phyloP scores from a whole-genome alignment of 2,888 invertebrate genomes.

The Terebella lapidaria region DNA sequence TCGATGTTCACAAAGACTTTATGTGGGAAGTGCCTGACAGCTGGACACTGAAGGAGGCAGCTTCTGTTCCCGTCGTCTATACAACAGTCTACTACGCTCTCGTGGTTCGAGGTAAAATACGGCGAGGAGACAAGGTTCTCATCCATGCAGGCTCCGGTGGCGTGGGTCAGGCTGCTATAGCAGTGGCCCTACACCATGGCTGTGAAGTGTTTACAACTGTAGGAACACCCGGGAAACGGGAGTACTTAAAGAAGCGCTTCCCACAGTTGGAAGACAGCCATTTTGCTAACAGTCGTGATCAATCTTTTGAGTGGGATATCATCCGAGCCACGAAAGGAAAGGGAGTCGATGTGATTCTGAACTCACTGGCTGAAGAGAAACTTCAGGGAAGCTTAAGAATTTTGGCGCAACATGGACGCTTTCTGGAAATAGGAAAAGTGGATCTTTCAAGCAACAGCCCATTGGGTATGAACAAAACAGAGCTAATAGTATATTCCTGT shows the following conservation, averaged over 20 bases:
- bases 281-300: conserved; percentile 1
- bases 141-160: conserved; percentile 77
- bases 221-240: conserved; percentile 73
- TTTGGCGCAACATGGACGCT: conserved; percentile 9
- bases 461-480: conserved; percentile 6
- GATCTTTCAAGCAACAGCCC: conserved; percentile 7
- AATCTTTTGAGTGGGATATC: conserved; percentile 4
- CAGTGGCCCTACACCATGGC: conserved; percentile 80
- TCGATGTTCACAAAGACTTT: conserved; percentile 65
- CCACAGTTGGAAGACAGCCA: background rate
- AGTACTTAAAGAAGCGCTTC: conserved; percentile 47
- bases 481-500: background rate
- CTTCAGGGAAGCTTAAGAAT: conserved; percentile 4
- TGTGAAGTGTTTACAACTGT: conserved; percentile 78
- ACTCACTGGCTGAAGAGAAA: conserved; percentile 13
- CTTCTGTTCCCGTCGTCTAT: conserved; percentile 88
- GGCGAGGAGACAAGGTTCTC: conserved; percentile 64
- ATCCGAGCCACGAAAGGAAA: conserved; percentile 2
- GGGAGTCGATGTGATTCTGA: conserved; percentile 15
- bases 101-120: conserved; percentile 65
- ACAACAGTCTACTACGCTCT: conserved; percentile 80
- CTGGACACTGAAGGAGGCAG: conserved; percentile 83
- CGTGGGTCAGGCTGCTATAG: conserved; percentile 89
- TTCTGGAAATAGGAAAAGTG: conserved; percentile 14
- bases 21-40: conserved; percentile 74